phyloP scores from a whole-genome alignment of 2,113 vertebrate genomes.

The Aegypius monachus region DNA sequence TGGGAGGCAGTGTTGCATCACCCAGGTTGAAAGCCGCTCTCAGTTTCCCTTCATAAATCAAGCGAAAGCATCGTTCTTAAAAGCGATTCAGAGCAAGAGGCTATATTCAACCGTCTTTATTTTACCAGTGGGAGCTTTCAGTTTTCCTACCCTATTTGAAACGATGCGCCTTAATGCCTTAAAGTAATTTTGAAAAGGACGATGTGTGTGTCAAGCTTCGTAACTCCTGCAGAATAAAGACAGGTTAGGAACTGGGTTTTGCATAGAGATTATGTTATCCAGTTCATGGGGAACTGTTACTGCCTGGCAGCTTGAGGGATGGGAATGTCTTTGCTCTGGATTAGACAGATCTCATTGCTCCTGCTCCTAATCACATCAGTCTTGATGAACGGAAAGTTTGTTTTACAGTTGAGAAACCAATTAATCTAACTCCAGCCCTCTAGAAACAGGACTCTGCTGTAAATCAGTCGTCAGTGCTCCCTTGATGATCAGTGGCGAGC shows the following conservation, averaged over 20 bases:
- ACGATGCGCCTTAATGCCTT: neutral
- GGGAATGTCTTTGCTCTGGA: neutral
- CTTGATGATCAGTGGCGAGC: neutral
- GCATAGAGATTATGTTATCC: neutral
- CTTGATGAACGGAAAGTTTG: neutral
- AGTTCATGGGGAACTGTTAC: neutral
- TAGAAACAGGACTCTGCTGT: neutral
- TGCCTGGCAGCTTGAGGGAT: neutral
- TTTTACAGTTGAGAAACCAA: neutral
- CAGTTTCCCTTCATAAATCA: neutral
- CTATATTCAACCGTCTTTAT: neutral
- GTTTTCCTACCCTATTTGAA: neutral
- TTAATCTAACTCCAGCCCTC: neutral
- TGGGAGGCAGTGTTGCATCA: neutral
- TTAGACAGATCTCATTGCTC: neutral
- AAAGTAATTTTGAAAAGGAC: neutral
- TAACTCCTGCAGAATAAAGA: neutral
- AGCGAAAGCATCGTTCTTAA: neutral
- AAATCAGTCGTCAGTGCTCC: neutral
- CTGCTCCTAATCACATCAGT: neutral
- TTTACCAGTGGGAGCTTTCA: neutral
- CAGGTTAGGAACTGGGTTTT: neutral
- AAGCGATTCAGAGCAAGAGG: neutral
- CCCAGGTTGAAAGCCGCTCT: rapidly evolving
- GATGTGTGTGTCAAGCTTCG: neutral